Percentiles rank a stretch among this genome's conserved stretches.
phyloP scores from a whole-genome alignment of 2,113 vertebrate species.

The Salvelinus fontinalis region DNA sequence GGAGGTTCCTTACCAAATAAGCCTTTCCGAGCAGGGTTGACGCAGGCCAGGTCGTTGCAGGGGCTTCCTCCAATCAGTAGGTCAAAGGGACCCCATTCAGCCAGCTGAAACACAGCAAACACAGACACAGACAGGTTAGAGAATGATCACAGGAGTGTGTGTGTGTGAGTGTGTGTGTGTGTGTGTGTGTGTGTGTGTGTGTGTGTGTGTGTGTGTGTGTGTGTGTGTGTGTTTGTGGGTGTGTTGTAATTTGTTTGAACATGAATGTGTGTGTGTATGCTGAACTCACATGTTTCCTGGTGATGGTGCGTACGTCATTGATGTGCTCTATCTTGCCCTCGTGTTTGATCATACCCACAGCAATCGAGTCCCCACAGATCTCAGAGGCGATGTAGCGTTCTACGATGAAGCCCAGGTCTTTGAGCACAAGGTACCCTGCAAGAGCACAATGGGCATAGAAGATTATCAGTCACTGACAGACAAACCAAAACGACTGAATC shows the following conservation, averaged over 20 bases:
- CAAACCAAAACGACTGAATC: not conserved
- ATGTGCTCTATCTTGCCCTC: slow-evolving; percentile 88
- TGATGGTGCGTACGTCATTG: slow-evolving; percentile 87
- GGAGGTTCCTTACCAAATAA: slow-evolving; percentile 79
- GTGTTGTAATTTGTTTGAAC: not conserved
- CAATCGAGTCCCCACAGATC: slow-evolving; percentile 87
- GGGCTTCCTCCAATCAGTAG: slow-evolving; percentile 95
- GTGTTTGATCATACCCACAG: slow-evolving; percentile 83
- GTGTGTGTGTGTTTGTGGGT: too few species aligned
- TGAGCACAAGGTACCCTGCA: slow-evolving; percentile 90
- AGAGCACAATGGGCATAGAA: not conserved
- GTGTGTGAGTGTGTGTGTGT: too few species aligned
- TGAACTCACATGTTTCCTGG: slow-evolving; percentile 83
- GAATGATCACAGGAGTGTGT: not conserved
- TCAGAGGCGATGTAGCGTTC: slow-evolving; percentile 91
- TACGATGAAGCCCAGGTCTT: slow-evolving; percentile 88
- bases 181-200: too few species aligned
- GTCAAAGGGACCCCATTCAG: slow-evolving; percentile 96
- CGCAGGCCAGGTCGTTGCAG: slow-evolving; percentile 87
- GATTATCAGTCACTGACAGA: not conserved
- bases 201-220: too few species aligned
- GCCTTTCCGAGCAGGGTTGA: slow-evolving; percentile 88
- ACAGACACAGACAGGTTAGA: not conserved
- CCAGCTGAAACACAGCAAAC: slow-evolving; percentile 73
- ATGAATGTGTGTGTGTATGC: not conserved